A percentile compares a stretch with the other conserved stretches of the same genome.
These are phyloP conservation scores for Lysandra bellargus DNA, from an alignment of 2,888 invertebrate genomes.

Conservation along the genomic window DNA sequence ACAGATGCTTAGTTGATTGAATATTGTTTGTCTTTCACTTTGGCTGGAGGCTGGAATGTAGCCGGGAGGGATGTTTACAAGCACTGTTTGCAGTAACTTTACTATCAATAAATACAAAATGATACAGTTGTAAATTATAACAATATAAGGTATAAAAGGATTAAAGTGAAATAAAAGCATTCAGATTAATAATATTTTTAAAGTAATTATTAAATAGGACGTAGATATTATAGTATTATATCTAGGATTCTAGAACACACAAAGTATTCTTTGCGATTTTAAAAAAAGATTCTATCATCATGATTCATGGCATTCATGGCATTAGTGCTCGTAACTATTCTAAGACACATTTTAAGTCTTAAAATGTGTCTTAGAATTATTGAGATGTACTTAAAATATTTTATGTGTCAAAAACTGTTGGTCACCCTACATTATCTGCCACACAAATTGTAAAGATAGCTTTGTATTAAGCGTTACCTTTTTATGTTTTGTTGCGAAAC, in stretches of 20 bases:
- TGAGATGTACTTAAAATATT: background rate
- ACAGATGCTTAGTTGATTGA: slow-evolving; percentile 25
- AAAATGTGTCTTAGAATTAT: background rate
- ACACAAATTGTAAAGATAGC: slow-evolving; percentile 36
- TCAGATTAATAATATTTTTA: too few relatives aligned
- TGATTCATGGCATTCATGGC: too few relatives aligned
- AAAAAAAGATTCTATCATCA: too few relatives aligned
- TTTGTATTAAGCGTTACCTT: slow-evolving; percentile 30
- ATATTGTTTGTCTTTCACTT: slow-evolving; percentile 22
- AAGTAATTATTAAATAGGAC: too few relatives aligned
- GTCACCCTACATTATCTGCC: slow-evolving; percentile 33
- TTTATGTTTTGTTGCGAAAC: slow-evolving; percentile 31
- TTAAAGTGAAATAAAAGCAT: too few relatives aligned
- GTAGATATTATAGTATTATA: too few relatives aligned
- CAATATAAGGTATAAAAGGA: background rate
- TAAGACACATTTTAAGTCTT: background rate
- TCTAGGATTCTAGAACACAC: too few relatives aligned
- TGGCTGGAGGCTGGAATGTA: background rate
- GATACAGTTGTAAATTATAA: background rate
- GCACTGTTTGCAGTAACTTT: slow-evolving; percentile 3
- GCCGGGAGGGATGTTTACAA: background rate
- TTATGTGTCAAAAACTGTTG: background rate
- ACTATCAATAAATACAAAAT: background rate
- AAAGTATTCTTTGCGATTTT: background rate
- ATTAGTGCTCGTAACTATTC: too few relatives aligned